A percentile compares a stretch with the other conserved stretches of the same genome.
Evolutionary conservation across 1,140 invertebrate genomes (phyloP).

Genomic region (Delia radicum): DNA sequence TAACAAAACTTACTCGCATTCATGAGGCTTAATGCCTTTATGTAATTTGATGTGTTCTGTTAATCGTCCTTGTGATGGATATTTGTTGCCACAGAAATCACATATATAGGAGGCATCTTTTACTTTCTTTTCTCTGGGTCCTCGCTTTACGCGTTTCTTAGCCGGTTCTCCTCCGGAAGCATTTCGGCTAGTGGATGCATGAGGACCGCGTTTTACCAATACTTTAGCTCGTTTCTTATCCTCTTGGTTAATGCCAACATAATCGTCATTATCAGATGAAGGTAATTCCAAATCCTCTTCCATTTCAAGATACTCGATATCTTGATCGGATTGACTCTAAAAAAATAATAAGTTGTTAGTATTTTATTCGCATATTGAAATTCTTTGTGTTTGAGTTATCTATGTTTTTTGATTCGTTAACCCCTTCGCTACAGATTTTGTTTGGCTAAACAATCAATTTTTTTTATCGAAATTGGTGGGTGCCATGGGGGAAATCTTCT

Average conservation of each 20-base stretch:
- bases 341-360: background rate
- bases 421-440: no score
- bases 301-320: background rate
- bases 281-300: constrained; percentile 21
- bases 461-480: no score
- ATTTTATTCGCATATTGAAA: background rate
- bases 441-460: no score
- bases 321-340: background rate
- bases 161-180: background rate
- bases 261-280: constrained; percentile 18
- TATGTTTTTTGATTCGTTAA: no score
- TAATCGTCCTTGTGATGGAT: constrained; percentile 44
- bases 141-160: constrained; percentile 10
- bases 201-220: background rate
- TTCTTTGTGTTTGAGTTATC: background rate
- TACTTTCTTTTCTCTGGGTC: constrained; percentile 25
- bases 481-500: no score
- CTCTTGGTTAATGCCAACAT: background rate
- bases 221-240: background rate
- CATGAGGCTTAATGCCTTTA: constrained; percentile 44
- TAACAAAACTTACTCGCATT: constrained; percentile 46
- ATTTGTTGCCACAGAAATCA: constrained; percentile 51
- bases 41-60: constrained; percentile 53
- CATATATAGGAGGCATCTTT: constrained; percentile 47
- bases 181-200: background rate